A percentile compares a stretch with the other conserved stretches of the same genome.
phyloP scores from a whole-genome alignment of 2,888 invertebrate genomes.

The Cordilura impudica region DNA sequence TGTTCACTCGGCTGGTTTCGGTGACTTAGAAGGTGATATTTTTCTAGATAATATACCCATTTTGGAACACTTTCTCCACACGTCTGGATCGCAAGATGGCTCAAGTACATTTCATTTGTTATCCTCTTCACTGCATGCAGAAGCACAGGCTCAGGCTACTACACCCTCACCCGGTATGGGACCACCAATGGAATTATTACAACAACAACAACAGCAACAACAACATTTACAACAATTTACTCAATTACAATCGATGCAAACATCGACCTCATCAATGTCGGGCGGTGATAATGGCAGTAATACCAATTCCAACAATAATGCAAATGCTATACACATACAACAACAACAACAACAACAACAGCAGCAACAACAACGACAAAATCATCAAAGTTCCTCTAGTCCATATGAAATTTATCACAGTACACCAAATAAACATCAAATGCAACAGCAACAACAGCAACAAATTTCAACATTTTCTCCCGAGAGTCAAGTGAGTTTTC shows the following conservation, averaged over 20 bases:
- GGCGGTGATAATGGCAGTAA: conserved; percentile 1
- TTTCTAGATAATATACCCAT: conserved; percentile 86
- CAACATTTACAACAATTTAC: conserved; percentile 64
- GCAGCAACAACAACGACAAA: conserved; percentile 64
- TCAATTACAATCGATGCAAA: conserved; percentile 61
- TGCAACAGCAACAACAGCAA: conserved; percentile 65
- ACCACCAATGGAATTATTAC: conserved; percentile 74
- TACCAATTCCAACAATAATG: conserved; percentile 51
- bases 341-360: conserved; percentile 67
- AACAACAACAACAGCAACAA: conserved; percentile 70
- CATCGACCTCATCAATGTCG: conserved; percentile 26
- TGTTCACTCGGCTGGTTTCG: conserved; percentile 89
- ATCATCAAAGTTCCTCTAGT: conserved; percentile 73
- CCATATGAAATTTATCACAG: conserved; percentile 77
- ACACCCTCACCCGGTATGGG: conserved; percentile 70
- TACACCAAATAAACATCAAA: conserved; percentile 75
- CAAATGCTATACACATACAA: conserved; percentile 48
- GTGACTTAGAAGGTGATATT: conserved; percentile 90
- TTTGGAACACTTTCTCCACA: conserved; percentile 85
- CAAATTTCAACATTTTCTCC: conserved; percentile 81
- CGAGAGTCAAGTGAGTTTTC: conserved; percentile 80
- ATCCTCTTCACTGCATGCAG: conserved; percentile 70
- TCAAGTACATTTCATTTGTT: conserved; percentile 69
- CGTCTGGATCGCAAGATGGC: conserved; percentile 58
- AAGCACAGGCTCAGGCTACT: conserved; percentile 66